Evolutionary conservation across 2,797 vertebrate species (phyloP).

Genomic region (Trachurus trachurus): DNA sequence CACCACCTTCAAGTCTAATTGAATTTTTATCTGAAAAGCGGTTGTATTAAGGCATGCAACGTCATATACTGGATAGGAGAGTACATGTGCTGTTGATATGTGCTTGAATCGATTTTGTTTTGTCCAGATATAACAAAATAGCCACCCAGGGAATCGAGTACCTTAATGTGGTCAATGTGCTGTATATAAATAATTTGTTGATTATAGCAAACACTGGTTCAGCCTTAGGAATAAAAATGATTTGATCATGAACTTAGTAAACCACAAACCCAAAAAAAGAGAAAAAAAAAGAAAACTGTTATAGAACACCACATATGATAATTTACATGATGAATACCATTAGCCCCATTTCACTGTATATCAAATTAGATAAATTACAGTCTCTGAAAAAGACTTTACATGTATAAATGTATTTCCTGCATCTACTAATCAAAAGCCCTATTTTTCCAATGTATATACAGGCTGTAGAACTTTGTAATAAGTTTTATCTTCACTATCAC

Average conservation of each 20-base stretch:
- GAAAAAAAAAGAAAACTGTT: slow-evolving; percentile 63
- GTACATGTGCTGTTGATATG: slow-evolving; percentile 74
- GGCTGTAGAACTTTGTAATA: slow-evolving; percentile 93
- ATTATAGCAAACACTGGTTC: slow-evolving; percentile 79
- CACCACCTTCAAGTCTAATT: slow-evolving; percentile 74
- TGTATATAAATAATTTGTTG: slow-evolving; percentile 70
- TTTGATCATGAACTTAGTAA: slow-evolving; percentile 66
- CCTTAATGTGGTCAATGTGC: slow-evolving; percentile 61
- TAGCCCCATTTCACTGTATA: slow-evolving; percentile 83
- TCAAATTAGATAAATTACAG: slow-evolving; percentile 89
- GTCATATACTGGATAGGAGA: slow-evolving; percentile 62
- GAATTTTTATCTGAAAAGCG: slow-evolving; percentile 49
- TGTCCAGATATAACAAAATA: slow-evolving; percentile 65
- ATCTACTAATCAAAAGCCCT: slow-evolving; percentile 89
- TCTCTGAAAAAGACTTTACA: slow-evolving; percentile 88
- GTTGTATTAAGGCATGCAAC: slow-evolving; percentile 80
- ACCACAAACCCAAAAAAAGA: slow-evolving; percentile 50
- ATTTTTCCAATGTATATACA: slow-evolving; percentile 93
- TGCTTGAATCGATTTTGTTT: slow-evolving; percentile 68
- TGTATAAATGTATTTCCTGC: slow-evolving; percentile 88
- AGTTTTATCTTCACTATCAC: slow-evolving; percentile 89
- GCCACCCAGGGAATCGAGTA: slow-evolving; percentile 72
- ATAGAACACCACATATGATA: slow-evolving; percentile 73
- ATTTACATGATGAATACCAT: slow-evolving; percentile 80
- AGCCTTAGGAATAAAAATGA: slow-evolving; percentile 73